Conservation (phyloP, 2,113 vertebrate species). For the Chitala chitala region DNA sequence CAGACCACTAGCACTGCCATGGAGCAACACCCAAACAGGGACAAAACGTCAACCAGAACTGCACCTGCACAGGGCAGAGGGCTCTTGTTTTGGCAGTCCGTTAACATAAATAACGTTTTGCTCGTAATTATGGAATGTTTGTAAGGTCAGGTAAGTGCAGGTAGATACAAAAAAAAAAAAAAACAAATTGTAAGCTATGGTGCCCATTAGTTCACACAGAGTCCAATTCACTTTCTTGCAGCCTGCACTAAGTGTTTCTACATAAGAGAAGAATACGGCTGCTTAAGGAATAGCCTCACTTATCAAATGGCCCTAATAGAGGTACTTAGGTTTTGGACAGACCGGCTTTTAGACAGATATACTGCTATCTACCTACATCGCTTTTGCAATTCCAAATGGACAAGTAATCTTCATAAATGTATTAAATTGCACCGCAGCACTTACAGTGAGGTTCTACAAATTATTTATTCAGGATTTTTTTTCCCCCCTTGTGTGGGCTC, state of each 20-base stretch:
- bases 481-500: neutral
- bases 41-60: too few relatives aligned
- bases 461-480: neutral
- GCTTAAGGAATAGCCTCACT: neutral
- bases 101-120: neutral
- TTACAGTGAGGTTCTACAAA: neutral
- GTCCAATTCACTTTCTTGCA: neutral
- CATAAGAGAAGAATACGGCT: neutral
- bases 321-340: neutral
- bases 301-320: neutral
- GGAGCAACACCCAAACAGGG: neutral
- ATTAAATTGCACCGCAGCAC: neutral
- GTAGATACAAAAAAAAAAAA: neutral
- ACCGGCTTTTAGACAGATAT: neutral
- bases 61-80: too few relatives aligned
- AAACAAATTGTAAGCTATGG: neutral
- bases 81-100: neutral
- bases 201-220: neutral
- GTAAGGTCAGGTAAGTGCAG: too few relatives aligned
- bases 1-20: slow-evolving; percentile 8
- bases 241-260: neutral
- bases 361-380: neutral
- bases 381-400: neutral
- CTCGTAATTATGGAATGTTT: neutral
- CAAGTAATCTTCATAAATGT: slow-evolving; percentile 6